These are phyloP conservation scores for Pegoplata infirma DNA, from an alignment of 2,888 invertebrate species.

Conservation along the genomic window DNA sequence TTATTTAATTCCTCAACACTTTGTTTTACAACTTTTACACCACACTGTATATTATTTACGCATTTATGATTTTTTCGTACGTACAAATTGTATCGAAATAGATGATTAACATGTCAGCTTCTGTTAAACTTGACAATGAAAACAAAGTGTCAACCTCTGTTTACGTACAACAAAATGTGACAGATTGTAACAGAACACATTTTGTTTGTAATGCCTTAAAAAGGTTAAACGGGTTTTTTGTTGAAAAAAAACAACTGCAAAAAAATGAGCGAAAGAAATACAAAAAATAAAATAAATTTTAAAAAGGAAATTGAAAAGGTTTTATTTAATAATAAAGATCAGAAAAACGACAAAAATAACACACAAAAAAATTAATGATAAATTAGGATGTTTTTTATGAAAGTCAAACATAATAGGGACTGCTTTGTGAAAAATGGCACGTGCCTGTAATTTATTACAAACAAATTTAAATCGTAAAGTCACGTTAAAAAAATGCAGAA, in stretches of 20 bases:
- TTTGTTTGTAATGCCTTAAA: constrained; percentile 18
- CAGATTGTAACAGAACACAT: constrained; percentile 19
- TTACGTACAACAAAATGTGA: constrained; percentile 9
- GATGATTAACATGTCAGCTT: constrained; percentile 48
- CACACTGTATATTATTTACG: neutral
- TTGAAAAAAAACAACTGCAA: neutral
- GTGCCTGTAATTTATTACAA: neutral
- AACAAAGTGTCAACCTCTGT: constrained; percentile 34
- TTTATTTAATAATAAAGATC: constrained; percentile 1
- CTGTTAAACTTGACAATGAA: constrained; percentile 56
- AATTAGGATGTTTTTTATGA: neutral
- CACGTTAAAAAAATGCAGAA: neutral
- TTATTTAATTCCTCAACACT: neutral
- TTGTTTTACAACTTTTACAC: no score
- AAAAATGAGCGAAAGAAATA: neutral
- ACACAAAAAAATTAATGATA: neutral
- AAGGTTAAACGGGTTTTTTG: constrained; percentile 32
- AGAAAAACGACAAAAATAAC: neutral
- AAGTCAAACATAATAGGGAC: neutral
- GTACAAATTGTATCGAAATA: neutral
- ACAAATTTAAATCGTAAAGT: neutral
- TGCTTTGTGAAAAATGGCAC: neutral
- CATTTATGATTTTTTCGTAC: no score
- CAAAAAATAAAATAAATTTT: neutral
- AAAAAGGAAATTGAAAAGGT: neutral